Base-by-base conservation (phyloP, 37 sponge, comb jelly and placozoan species). In the Corticium candelabrum region DNA sequence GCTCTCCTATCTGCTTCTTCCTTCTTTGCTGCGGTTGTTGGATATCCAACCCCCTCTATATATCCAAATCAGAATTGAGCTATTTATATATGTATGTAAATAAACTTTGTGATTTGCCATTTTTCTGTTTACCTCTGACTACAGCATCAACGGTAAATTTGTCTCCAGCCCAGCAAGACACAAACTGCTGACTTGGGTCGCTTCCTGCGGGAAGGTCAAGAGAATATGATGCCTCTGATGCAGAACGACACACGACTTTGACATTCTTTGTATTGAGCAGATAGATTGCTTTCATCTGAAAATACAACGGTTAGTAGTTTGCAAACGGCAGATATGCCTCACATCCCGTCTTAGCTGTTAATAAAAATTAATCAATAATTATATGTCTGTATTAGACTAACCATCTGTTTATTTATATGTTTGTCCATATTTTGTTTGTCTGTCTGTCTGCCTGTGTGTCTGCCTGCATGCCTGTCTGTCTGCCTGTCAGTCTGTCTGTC, bases 41-140 rank as follows among this genome's bases (percentile, higher is more conserved):
- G 81, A 38, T 94, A 90, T 0, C 94, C 94, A 21, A 35, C 31
- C 32, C n/a, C n/a, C n/a, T n/a, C n/a, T n/a, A n/a, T n/a, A n/a
- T n/a, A n/a, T n/a, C n/a, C n/a, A n/a, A n/a, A n/a, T n/a, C n/a
- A n/a, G n/a, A n/a, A n/a, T n/a, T n/a, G n/a, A n/a, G n/a, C n/a
- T n/a, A n/a, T n/a, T 75, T 1, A 34, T 27, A 57, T 76, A 3
- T 7, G 36, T 41, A 73, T 27, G 38, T 41, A 75, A 1, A 76
- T 36, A 41, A 2, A 71, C 72, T n/a, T n/a, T n/a, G n/a, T n/a
- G n/a, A n/a, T n/a, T n/a, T n/a, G n/a, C n/a, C n/a, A 68, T 41
- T 1, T 39, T 3, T 37, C n/a, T 2, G 21, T 43, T 40, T 41
- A 89, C 87, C 87, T 84, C 91, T 84, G 33, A 90, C 68, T 1